Percentiles rank a stretch among this genome's conserved stretches.
Evolutionary conservation across 2,113 vertebrate species (phyloP).

Genomic region (Cercopithecus mona): DNA sequence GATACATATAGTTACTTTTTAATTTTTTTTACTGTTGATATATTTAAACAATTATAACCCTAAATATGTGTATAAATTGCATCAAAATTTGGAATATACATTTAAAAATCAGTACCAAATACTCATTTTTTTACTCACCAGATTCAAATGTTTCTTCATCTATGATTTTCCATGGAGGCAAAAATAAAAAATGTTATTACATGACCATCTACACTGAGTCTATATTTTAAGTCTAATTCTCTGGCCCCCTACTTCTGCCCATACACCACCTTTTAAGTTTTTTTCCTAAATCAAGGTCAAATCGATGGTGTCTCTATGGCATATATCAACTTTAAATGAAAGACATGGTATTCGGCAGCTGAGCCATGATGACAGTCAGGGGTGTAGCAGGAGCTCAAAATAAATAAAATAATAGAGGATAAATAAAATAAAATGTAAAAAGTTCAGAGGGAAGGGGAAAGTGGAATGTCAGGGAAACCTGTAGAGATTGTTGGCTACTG

Average conservation of each 20-base stretch:
- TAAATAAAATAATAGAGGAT: background rate
- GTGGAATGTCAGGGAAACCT: background rate
- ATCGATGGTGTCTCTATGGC: background rate
- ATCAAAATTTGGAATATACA: slow-evolving; percentile 21
- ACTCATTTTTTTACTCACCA: slow-evolving; percentile 87
- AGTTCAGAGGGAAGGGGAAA: background rate
- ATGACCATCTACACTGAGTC: background rate
- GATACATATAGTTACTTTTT: background rate
- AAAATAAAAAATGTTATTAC: background rate
- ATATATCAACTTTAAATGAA: background rate
- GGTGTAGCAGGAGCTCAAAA: background rate
- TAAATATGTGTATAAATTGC: background rate
- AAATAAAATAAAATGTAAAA: background rate
- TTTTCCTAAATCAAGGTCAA: background rate
- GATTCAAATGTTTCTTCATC: slow-evolving; percentile 98
- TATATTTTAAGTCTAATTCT: background rate
- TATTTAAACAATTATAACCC: background rate
- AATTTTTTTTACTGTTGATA: background rate
- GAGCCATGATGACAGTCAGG: background rate
- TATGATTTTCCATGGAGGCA: slow-evolving; percentile 72
- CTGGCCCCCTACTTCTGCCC: background rate
- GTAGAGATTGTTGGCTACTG: fast-evolving
- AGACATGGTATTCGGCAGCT: background rate
- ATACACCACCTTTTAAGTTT: background rate
- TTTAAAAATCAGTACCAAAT: background rate